Base-by-base conservation (phyloP, 1,140 invertebrate species). In the Microplitis mediator region DNA sequence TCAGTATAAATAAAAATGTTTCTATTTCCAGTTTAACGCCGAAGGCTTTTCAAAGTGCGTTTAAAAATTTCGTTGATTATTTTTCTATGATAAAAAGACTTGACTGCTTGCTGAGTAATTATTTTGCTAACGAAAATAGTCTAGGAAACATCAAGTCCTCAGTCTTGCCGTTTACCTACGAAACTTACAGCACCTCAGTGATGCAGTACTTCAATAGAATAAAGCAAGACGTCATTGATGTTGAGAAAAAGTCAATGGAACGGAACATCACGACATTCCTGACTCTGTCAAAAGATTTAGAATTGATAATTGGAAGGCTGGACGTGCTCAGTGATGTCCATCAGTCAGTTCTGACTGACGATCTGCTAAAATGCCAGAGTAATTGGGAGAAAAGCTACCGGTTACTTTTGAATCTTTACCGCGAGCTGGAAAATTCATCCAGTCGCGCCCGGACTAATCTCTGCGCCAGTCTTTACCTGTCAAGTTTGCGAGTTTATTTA, bases 401-500 rank as follows among this genome's bases (percentile, higher is more conserved):
- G 51, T 14, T 72, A 13, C 76, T 90, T 11, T 85, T 84, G 8
- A 80, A 76, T 34, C 77, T 90, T 9, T 87, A 88, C 77, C 78
- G 79, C 68, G 82, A 87, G 67, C 77, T 89, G 69, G 77, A 86
- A 75, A 84, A 84, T 71, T 82, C 86, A 4, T 74, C 74, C n/a
- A 86, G 78, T 50, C 81, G 81, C 72, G 78, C 85, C 64, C 84
- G 84, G 67, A 84, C 86, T 51, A 87, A 89, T 77, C 80, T 89
- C 23, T 86, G 85, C 74, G 81, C 85, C 8, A 85, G 82, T 72
- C 76, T 90, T 50, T 89, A 89, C 75, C 69, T 90, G 23, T 81
- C 84, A 63, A 87, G 85, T 77, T 78, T 89, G 66, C 84, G 79
- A 60, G 86, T 87, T 69, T 90, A 90, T 78, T 79, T 90, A 16